These are phyloP conservation scores for Brachionus sp. DNA, from an alignment of 1,140 invertebrate genomes.

Conservation along the genomic window DNA sequence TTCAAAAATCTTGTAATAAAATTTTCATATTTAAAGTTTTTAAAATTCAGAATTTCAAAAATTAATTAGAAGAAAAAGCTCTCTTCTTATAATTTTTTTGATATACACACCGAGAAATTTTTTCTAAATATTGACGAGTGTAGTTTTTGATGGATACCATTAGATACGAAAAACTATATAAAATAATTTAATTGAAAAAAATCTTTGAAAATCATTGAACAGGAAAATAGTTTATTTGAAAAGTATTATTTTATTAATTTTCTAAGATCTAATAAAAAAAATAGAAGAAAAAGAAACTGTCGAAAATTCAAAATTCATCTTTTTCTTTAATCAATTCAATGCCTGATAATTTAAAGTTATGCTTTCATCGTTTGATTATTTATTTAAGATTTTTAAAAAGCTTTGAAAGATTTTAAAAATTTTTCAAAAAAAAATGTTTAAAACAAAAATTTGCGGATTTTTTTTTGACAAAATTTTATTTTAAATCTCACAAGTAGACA, in stretches of 20 bases:
- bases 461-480: background rate
- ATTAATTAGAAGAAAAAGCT: no score
- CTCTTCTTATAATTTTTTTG: no score
- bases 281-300: background rate
- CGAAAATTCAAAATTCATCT: background rate
- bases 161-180: no score
- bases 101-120: no score
- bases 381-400: background rate
- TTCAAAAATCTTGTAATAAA: no score
- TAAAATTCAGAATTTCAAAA: no score
- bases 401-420: constrained; percentile 13
- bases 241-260: background rate
- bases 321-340: background rate
- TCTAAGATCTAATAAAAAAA: background rate
- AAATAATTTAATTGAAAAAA: no score
- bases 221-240: background rate
- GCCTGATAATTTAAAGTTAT: background rate
- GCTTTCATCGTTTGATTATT: background rate
- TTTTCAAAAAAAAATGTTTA: background rate
- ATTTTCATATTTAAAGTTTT: no score
- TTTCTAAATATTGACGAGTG: no score
- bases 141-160: no score
- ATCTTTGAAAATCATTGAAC: background rate
- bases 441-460: background rate
- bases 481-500: constrained; percentile 24